Conservation (phyloP, 2,113 vertebrate species). For the Coptodon rendalli region DNA sequence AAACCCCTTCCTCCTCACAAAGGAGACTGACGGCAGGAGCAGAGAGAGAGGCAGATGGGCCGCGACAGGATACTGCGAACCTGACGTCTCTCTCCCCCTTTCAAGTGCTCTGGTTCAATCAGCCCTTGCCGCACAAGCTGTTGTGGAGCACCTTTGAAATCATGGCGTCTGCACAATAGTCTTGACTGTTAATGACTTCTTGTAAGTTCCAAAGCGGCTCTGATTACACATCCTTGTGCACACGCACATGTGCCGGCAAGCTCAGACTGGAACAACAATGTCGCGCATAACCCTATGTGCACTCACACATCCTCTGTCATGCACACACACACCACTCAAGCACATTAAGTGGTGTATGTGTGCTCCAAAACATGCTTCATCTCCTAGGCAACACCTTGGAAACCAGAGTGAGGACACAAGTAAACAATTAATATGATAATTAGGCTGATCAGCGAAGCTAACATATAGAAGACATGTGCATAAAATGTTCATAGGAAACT, state of each 20-base stretch:
- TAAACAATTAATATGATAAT: conserved; percentile 73
- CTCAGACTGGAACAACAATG: conserved; percentile 8
- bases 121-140: conserved; percentile 75
- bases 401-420: conserved; percentile 51
- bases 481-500: conserved; percentile 4
- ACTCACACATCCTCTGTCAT: background rate
- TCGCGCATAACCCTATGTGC: background rate
- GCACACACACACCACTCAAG: background rate
- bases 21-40: conserved; percentile 66
- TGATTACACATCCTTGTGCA: conserved; percentile 66
- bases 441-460: conserved; percentile 17
- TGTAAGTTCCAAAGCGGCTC: conserved; percentile 74
- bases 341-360: background rate
- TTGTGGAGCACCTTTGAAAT: conserved; percentile 80
- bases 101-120: conserved; percentile 79
- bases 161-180: conserved; percentile 74
- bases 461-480: background rate
- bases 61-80: conserved; percentile 74
- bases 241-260: conserved; percentile 27
- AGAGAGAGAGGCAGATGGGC: conserved; percentile 75
- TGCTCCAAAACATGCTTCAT: conserved; percentile 17
- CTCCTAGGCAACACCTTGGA: conserved; percentile 51
- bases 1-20: conserved; percentile 73
- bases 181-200: conserved; percentile 79
- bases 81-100: conserved; percentile 77